Evolutionary conservation across 2,797 vertebrate genomes (phyloP), one percentile per base, ranked within the genome.

Genomic region (Gila robusta): DNA sequence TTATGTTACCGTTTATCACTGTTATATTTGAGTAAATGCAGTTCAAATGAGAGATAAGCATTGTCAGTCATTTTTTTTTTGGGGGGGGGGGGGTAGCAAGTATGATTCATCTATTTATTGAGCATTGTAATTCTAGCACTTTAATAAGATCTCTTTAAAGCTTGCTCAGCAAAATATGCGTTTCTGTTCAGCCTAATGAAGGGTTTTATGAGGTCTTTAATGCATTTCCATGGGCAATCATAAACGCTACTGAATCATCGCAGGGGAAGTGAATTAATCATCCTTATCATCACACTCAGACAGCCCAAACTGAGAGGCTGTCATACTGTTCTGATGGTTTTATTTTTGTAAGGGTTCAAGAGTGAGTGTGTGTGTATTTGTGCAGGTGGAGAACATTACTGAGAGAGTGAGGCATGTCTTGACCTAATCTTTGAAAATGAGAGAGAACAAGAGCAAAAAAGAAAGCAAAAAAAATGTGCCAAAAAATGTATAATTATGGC

Each of bases 321-420:
- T 86, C 86, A 88, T 44, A 49, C 81, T 44, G 56, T 64, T 32
- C 79, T 87, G 66, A 67, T 35, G 82, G 62, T 87, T 81, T 89
- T 91, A 87, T 89, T 89, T 91, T 77, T 87, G 26, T 87, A 88
- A 41, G 79, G 83, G 87, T 91, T 93, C 28, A 86, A 77, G 88
- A 52, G 76, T 76, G 87, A 67, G 77, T 69, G 82, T 76, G 76
- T 87, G 0, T 86, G 87, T 94, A 90, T 93, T 94, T 92, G 89
- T 89, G 89, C 93, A 93, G 92, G 92, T 93, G 94, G 81, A 90
- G 86, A 91, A 88, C 83, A 90, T 92, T 92, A 91, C 72, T 28
- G 83, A 89, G 62, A 59, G 67, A 89, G 83, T 28, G 66, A 78
- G 83, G 77, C 52, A 80, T 41, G 32, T 71, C 32, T 79, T 72